Evolutionary conservation across 2,888 invertebrate species (phyloP).

Genomic region (Dyspetes luteomarginatus): DNA sequence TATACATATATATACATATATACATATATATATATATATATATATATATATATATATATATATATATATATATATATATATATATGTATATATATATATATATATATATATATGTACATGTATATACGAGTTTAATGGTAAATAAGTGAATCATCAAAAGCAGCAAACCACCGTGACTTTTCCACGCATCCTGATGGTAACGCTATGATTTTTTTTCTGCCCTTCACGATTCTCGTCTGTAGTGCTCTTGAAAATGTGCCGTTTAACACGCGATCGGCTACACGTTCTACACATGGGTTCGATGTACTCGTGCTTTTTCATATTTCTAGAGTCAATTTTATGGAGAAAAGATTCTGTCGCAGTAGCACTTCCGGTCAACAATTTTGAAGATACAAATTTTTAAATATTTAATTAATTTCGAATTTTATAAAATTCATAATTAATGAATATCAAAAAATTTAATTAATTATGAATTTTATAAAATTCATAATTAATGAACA

Average conservation of each 20-base stretch:
- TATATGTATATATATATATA: no score
- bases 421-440: background rate
- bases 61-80: no score
- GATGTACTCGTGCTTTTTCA: background rate
- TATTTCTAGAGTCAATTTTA: no score
- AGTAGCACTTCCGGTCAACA: no score
- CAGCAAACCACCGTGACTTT: slow-evolving; percentile 41
- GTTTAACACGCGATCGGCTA: background rate
- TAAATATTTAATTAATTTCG: background rate
- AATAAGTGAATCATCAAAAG: slow-evolving; percentile 38
- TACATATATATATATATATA: no score
- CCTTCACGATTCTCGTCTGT: background rate
- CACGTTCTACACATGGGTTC: background rate
- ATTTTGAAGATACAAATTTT: background rate
- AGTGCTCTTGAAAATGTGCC: background rate
- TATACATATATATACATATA: no score
- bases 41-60: no score
- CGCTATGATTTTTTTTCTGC: background rate
- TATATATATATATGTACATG: background rate
- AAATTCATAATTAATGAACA: no score
- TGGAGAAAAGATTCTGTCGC: no score
- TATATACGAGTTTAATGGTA: slow-evolving; percentile 4
- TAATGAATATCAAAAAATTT: background rate
- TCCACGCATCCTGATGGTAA: background rate
- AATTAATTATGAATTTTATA: no score